Conservation (phyloP, 2,797 vertebrate species). For the Pyrocephalus nanus region DNA sequence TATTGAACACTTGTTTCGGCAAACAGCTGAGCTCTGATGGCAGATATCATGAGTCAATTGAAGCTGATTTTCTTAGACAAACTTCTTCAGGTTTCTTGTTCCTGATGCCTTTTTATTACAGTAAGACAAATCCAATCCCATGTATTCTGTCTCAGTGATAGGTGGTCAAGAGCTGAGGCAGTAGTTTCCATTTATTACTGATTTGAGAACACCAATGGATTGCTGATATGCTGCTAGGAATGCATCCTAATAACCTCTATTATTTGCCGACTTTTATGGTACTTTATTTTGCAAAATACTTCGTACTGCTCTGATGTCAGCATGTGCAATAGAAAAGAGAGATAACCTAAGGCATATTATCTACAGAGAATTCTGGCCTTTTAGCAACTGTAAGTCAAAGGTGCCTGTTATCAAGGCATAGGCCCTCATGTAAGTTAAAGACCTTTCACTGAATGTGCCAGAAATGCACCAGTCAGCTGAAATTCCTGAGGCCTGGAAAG, state of each 20-base stretch:
- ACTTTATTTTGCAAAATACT: background rate
- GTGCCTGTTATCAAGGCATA: background rate
- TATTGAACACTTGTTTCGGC: background rate
- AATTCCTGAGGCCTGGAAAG: background rate
- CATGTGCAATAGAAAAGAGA: background rate
- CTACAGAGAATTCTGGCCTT: background rate
- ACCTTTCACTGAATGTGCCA: background rate
- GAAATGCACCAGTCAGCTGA: background rate
- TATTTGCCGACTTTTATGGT: background rate
- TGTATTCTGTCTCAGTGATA: background rate
- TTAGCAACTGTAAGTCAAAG: background rate
- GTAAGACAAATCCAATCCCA: accelerated
- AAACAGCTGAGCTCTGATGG: background rate
- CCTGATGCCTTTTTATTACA: background rate
- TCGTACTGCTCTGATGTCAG: background rate
- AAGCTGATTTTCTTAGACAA: background rate
- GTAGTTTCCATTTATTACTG: background rate
- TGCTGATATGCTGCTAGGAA: background rate
- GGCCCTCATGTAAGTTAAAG: background rate
- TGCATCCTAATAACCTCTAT: accelerated
- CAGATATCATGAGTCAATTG: background rate
- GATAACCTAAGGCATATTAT: background rate
- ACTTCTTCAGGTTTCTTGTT: background rate
- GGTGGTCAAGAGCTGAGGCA: accelerated
- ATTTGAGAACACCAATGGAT: background rate